These are phyloP conservation scores for Acanthosepion pharaonis DNA, from an alignment of 2,888 invertebrate species.

Conservation along the genomic window DNA sequence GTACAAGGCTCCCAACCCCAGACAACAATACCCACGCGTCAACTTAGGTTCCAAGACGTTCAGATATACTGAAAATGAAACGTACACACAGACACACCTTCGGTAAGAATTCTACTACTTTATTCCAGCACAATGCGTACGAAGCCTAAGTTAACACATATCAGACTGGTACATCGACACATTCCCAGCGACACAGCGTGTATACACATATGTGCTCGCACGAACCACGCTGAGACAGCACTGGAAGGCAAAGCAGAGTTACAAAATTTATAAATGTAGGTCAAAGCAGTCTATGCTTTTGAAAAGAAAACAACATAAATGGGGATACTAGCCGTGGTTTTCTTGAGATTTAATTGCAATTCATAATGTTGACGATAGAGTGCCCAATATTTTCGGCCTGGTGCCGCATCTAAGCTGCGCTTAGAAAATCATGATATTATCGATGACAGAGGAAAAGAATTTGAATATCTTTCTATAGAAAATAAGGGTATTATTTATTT, in stretches of 20 bases:
- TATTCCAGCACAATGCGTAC: not conserved
- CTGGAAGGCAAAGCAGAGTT: not conserved
- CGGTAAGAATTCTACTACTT: not conserved
- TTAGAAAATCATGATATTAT: no score
- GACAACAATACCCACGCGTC: no score
- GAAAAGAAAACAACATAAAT: not conserved
- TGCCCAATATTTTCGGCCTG: no score
- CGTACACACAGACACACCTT: not conserved
- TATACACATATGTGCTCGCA: not conserved
- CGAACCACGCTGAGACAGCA: not conserved
- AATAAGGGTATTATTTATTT: no score
- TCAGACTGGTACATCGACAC: not conserved
- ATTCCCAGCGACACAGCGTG: not conserved
- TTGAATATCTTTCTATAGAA: no score
- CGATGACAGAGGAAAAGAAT: no score
- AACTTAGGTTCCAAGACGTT: no score
- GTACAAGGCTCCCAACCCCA: no score
- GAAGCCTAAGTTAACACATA: not conserved
- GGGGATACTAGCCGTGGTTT: not conserved
- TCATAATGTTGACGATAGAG: not conserved
- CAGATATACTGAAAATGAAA: no score
- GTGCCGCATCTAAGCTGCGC: no score
- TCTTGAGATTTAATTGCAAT: not conserved
- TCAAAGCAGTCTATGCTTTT: not conserved
- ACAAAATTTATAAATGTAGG: not conserved